Evolutionary conservation across 2,797 vertebrate genomes (phyloP).

Genomic region (Mormyrops attenuatus): DNA sequence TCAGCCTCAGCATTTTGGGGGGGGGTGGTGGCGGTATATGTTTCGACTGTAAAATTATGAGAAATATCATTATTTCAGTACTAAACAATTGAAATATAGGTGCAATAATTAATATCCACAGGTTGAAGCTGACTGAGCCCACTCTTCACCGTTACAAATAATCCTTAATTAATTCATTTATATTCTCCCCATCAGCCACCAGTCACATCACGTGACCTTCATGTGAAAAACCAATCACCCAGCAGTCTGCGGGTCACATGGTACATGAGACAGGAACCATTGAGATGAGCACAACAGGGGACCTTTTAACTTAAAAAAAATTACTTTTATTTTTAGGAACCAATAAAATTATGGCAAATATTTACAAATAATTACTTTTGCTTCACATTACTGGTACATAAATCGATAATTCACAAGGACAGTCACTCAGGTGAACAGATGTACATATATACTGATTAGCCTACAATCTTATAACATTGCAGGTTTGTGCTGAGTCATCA

Average conservation of each 20-base stretch:
- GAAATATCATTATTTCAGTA: not conserved
- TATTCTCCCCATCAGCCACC: not conserved
- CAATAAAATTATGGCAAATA: constrained; percentile 99
- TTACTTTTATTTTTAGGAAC: constrained; percentile 99
- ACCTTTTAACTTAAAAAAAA: constrained; percentile 86
- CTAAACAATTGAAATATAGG: not conserved
- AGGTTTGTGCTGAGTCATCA: constrained; percentile 83
- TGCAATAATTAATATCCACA: not conserved
- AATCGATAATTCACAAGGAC: constrained; percentile 95
- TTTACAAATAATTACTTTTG: constrained; percentile 99
- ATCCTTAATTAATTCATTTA: not conserved
- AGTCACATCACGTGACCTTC: not conserved
- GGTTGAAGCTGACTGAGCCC: not conserved
- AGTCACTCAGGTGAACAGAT: constrained; percentile 94
- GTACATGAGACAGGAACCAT: not conserved
- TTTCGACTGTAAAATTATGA: not conserved
- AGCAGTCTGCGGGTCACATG: not conserved
- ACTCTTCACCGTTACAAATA: not conserved
- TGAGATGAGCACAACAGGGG: constrained; percentile 37
- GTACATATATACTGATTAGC: constrained; percentile 84
- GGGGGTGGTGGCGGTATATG: not conserved
- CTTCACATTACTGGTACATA: constrained; percentile 98
- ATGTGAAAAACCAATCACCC: not conserved
- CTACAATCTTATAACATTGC: constrained; percentile 76
- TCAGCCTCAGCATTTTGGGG: not conserved